phyloP scores from a whole-genome alignment of 2,888 invertebrate genomes.

The Ophion ventricosus region DNA sequence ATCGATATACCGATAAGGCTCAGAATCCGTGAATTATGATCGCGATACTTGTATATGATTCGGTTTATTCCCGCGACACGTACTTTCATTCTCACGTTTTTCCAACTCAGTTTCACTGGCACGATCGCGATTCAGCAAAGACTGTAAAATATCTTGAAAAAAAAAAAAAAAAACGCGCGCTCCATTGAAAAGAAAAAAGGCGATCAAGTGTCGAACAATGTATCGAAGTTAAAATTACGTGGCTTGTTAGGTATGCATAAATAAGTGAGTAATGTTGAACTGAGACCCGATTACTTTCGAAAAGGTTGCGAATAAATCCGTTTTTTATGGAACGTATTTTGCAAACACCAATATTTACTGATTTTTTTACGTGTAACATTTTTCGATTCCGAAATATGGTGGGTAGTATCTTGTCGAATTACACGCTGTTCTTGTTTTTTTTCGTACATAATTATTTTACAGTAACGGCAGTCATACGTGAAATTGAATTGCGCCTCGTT shows the following conservation, averaged over 20 bases:
- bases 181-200: neutral
- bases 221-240: neutral
- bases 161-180: neutral
- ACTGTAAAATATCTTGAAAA: neutral
- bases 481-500: too few species aligned
- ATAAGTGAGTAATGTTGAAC: neutral
- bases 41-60: conserved; percentile 13
- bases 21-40: conserved; percentile 54
- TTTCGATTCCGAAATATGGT: too few species aligned
- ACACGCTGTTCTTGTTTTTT: too few species aligned
- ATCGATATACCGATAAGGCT: conserved; percentile 54
- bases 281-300: neutral
- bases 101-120: neutral
- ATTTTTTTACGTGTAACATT: too few species aligned
- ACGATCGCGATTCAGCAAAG: neutral
- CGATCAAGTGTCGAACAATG: neutral
- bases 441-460: too few species aligned
- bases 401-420: too few species aligned
- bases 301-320: neutral
- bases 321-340: neutral
- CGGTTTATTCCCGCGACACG: conserved; percentile 1
- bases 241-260: neutral
- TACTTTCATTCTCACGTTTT: neutral
- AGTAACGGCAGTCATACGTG: too few species aligned
- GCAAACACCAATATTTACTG: neutral